Evolutionary conservation across 2,888 invertebrate genomes (phyloP).

Genomic region (Chloroclystis v-ata): DNA sequence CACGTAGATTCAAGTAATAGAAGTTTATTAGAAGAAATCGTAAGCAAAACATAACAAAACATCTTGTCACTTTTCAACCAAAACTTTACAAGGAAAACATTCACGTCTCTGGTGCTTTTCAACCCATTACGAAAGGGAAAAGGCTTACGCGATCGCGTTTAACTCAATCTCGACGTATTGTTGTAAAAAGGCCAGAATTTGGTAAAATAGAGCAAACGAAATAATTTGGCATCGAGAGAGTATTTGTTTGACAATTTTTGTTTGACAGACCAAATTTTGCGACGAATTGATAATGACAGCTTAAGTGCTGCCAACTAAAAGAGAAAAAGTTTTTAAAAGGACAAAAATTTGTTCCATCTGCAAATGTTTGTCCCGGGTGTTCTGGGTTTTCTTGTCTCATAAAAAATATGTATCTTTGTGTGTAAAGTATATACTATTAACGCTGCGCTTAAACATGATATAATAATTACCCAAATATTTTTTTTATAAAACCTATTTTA

Average conservation of each 20-base stretch:
- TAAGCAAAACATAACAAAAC: conserved; percentile 60
- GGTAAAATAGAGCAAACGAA: conserved; percentile 55
- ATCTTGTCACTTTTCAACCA: conserved; percentile 57
- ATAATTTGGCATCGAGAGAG: conserved; percentile 63
- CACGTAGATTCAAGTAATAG: conserved; percentile 19
- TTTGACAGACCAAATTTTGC: conserved; percentile 35
- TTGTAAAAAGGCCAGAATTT: conserved; percentile 37
- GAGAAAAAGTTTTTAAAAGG: too few relatives aligned
- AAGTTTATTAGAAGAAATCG: conserved; percentile 36
- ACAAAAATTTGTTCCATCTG: too few relatives aligned
- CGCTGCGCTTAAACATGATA: too few relatives aligned
- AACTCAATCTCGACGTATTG: conserved; percentile 58
- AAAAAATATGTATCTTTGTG: too few relatives aligned
- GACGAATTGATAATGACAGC: not conserved
- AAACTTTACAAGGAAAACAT: conserved; percentile 34
- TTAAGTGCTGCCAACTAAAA: not conserved
- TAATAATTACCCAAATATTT: too few relatives aligned
- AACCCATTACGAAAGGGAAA: conserved; percentile 24
- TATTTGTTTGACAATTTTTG: conserved; percentile 43
- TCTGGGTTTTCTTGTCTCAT: too few relatives aligned
- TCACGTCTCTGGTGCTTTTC: conserved; percentile 29
- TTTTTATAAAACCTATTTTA: too few relatives aligned
- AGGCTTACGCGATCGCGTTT: conserved; percentile 38
- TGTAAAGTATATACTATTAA: too few relatives aligned
- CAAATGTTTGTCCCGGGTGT: too few relatives aligned